Percentiles rank a stretch among this genome's conserved stretches.
Conservation (phyloP, 2,888 invertebrate genomes). For the Conus canariensis region DNA sequence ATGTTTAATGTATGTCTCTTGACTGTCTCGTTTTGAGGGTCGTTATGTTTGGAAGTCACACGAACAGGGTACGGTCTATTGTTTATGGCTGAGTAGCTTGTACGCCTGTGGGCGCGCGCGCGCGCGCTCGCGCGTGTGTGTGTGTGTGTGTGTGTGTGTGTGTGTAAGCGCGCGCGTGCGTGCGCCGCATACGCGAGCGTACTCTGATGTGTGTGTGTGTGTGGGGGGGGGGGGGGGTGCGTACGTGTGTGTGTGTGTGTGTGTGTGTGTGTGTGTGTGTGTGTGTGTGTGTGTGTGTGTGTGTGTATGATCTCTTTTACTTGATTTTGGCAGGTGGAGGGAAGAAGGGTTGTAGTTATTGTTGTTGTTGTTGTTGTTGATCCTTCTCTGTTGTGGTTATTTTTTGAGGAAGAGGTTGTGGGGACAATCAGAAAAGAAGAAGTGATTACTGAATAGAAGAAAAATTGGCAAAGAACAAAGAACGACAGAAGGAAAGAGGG, state of each 20-base stretch:
- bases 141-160: not conserved
- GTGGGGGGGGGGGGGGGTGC: not conserved
- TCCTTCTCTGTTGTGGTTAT: no score
- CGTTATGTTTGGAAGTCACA: no score
- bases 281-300: not conserved
- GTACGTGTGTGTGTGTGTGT: not conserved
- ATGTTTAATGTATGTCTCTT: no score
- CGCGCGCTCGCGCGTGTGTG: not conserved
- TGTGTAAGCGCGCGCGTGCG: not conserved
- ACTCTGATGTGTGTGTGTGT: not conserved
- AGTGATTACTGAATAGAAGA: not conserved
- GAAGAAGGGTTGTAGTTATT: no score
- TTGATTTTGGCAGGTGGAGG: no score
- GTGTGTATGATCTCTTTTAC: no score
- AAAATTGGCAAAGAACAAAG: not conserved
- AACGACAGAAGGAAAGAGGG: not conserved
- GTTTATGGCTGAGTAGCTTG: no score
- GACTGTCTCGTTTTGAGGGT: no score
- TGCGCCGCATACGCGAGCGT: not conserved
- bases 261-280: not conserved
- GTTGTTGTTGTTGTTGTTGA: no score
- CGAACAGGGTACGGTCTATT: no score
- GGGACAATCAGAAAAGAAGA: not conserved
- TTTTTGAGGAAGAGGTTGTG: no score
- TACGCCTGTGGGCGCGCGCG: not conserved